Evolutionary conservation across 2,797 vertebrate genomes (phyloP).

Genomic region (Dromococcyx pavoninus): DNA sequence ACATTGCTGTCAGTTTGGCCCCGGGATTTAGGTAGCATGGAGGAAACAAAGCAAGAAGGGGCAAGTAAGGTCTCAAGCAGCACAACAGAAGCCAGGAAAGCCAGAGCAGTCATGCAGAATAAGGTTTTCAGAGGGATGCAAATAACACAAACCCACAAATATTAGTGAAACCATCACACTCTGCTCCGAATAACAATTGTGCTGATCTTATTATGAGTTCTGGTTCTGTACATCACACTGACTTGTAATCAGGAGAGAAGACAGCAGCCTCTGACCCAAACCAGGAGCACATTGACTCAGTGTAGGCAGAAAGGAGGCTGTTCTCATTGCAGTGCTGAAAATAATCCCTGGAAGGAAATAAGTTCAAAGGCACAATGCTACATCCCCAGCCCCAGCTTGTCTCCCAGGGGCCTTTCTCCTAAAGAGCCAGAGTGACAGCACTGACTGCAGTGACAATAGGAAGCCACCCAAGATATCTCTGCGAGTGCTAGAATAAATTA

Average conservation of each 20-base stretch:
- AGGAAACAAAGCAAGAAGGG: not conserved
- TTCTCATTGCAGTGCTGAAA: not conserved
- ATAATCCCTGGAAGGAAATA: not conserved
- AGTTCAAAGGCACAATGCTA: not conserved
- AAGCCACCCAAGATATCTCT: not conserved
- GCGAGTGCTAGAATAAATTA: not conserved
- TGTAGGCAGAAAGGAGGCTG: not conserved
- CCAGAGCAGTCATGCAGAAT: not conserved
- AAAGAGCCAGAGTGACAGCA: not conserved
- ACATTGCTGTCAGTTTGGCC: not conserved
- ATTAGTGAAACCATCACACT: not conserved
- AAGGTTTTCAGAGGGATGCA: not conserved
- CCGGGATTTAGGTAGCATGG: not conserved
- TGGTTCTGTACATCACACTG: not conserved
- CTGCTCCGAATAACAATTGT: not conserved
- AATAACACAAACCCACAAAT: not conserved
- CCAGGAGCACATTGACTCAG: not conserved
- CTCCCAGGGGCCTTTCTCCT: not conserved
- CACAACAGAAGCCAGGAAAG: not conserved
- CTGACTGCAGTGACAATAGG: not conserved
- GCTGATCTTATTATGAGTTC: not conserved
- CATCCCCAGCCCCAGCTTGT: not conserved
- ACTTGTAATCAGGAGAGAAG: not conserved
- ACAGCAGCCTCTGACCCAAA: not conserved
- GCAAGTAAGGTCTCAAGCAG: not conserved